Conservation (phyloP, 1,140 invertebrate species). For the Bombus superbus region DNA sequence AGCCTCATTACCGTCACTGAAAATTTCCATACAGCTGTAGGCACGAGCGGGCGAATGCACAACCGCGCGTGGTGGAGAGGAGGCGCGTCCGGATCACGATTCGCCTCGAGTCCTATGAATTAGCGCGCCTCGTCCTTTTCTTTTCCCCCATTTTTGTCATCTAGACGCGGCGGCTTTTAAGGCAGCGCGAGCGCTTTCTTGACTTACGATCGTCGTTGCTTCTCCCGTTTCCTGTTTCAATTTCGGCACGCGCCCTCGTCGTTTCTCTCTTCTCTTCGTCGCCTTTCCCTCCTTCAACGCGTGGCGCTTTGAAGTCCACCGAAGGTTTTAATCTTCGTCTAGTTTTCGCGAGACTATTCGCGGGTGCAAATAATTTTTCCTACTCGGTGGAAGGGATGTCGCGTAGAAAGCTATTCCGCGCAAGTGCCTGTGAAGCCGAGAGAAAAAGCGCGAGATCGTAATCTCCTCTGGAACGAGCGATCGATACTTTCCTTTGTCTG, state of each 20-base stretch:
- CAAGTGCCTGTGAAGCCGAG: background rate
- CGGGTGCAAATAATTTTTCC: background rate
- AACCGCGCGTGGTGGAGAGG: background rate
- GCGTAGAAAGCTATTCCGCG: background rate
- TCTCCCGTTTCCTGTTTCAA: conserved; percentile 67
- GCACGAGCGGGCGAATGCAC: conserved; percentile 10
- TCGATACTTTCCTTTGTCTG: background rate
- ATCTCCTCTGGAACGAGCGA: background rate
- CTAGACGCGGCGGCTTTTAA: conserved; percentile 58
- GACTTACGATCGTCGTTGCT: conserved; percentile 67
- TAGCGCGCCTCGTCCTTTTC: conserved; percentile 53
- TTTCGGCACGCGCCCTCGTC: conserved; percentile 38
- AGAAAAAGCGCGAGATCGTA: background rate
- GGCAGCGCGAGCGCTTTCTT: conserved; percentile 61
- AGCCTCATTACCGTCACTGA: conserved; percentile 47
- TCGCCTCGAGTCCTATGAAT: conserved; percentile 53
- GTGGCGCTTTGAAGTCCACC: background rate
- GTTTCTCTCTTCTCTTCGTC: background rate
- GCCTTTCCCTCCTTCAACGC: no score
- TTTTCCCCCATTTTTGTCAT: conserved; percentile 24
- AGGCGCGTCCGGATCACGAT: conserved; percentile 43
- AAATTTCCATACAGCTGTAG: conserved; percentile 52
- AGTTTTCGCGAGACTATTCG: background rate
- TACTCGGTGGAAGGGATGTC: background rate
- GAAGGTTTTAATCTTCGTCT: background rate